Base-by-base conservation (phyloP, 2,113 vertebrate genomes). In the Dermatemys mawii region DNA sequence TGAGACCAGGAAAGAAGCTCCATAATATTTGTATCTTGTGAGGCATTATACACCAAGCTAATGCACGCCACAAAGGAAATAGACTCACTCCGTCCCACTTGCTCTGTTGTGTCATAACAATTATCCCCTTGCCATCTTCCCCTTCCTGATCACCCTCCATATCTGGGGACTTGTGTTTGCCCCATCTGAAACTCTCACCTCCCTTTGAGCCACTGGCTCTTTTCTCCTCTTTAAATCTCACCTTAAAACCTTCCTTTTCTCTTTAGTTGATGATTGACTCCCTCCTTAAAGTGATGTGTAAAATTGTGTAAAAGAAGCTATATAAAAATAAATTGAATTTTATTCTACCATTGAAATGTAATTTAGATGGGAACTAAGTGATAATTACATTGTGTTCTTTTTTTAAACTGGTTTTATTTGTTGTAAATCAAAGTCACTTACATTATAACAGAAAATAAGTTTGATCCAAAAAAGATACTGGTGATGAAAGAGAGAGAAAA, bases 241-340 rank as follows among this genome's bases (percentile, higher is more conserved):
- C 17, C 79, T 53, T 92, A 92, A 95, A 41, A 80, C 22, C 35
- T 83, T 86, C 38, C 83, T n/a, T 6, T 92, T 92, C 60, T 86
- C 22, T 90, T 92, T 57, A 88, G 44, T 48, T 80, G 14, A 32
- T 93, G 87, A 93, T 53, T 93, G 90, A 93, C 73, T 84, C 29
- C 78, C 29, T 24, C 26, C 10, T 96, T 86, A 63, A 93, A 95
- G 19, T 92, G 38, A 90, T 93, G 89, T 95, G 80, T 55, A 51
- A 44, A 55, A 87, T 32, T 44, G 60, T 38, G 51, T 80, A 82
- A 41, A 83, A 92, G 63, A 86, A 84, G 4, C 5, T 86, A 4
- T 29, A 89, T 32, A 80, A 96, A 90, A 90, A 51, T 8, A 79
- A 94, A 78, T 82, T 81, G 44, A 70, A 93, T 94, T 88, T 4